Evolutionary conservation across 2,113 vertebrate genomes (phyloP), one percentile per base, ranked within the genome.

Genomic region (Hyla sarda): DNA sequence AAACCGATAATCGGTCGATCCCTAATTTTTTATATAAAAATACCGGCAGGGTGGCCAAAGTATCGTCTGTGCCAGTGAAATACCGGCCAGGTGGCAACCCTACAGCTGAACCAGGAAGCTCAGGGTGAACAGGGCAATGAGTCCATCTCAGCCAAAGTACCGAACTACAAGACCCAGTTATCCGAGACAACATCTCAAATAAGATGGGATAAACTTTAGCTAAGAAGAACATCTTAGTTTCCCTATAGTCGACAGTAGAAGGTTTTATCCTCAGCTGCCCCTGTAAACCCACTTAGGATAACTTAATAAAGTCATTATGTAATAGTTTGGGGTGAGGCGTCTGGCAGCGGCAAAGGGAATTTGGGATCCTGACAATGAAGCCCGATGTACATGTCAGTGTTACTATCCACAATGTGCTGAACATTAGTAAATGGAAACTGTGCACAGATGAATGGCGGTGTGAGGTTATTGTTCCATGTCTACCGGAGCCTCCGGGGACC

Each of bases 391-490:
- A 47, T 47, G 41, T 2, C 23, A 47, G 41, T 25, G 45, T 9
- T 30, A 25, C n/a, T 17, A 50, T 76, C n/a, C n/a, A 54, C 16
- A 50, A 3, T 34, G 47, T 28, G 45, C 73, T 13, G 34, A 19
- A 37, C 77, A 60, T 60, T 25, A 28, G 34, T 47, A 62, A 30
- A 80, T 80, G 77, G 37, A 80, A 14, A 41, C 30, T 60, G 11
- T 34, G 48, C 62, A 30, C 37, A 58, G 56, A 81, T 50, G 74
- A 77, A 12, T 21, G 25, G 73, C 10, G 37, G 56, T 47, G 56
- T 62, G 78, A 81, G 41, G 30, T 47, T 48, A 65, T 84, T 85
- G 58, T 79, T 79, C 28, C 28, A 19, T 28, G 67, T 85, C 48
- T 67, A 54, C 21, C 41, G 75, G 6, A 54, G 74, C 45, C 60